Percentiles rank a stretch among this genome's conserved stretches.
Evolutionary conservation across 2,113 vertebrate genomes (phyloP).

Genomic region (Enhydra lutris): DNA sequence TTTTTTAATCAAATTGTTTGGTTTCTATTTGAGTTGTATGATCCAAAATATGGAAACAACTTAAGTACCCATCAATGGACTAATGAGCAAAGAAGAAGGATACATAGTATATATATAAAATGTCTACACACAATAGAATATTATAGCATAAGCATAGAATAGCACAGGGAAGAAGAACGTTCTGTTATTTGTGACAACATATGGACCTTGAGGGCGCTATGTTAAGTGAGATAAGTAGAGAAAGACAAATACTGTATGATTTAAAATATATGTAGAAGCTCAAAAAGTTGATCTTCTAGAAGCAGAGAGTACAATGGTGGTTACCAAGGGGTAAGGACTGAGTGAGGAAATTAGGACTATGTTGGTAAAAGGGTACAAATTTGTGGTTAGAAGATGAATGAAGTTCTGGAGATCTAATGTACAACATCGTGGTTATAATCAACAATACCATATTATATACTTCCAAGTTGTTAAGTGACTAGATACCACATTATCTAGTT

Average conservation of each 20-base stretch:
- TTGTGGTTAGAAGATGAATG: neutral
- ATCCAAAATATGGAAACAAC: neutral
- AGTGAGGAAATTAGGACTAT: neutral
- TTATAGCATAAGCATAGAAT: neutral
- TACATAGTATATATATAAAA: neutral
- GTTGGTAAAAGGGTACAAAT: neutral
- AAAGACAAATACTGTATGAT: neutral
- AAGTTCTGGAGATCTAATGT: neutral
- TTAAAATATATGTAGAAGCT: neutral
- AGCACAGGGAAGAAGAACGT: neutral
- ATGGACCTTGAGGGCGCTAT: neutral
- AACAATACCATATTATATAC: neutral
- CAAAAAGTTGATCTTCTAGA: neutral
- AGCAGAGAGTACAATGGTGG: neutral
- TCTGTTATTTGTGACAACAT: neutral
- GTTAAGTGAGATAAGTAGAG: neutral
- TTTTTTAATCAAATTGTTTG: neutral
- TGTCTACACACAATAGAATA: neutral
- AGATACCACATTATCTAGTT: neutral
- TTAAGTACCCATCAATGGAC: neutral
- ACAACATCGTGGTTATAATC: neutral
- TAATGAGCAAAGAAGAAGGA: neutral
- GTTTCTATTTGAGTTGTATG: neutral
- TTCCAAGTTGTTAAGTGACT: neutral
- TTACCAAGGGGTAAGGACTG: neutral